Evolutionary conservation across 2,113 vertebrate species (phyloP).

Genomic region (Rutilus rutilus): DNA sequence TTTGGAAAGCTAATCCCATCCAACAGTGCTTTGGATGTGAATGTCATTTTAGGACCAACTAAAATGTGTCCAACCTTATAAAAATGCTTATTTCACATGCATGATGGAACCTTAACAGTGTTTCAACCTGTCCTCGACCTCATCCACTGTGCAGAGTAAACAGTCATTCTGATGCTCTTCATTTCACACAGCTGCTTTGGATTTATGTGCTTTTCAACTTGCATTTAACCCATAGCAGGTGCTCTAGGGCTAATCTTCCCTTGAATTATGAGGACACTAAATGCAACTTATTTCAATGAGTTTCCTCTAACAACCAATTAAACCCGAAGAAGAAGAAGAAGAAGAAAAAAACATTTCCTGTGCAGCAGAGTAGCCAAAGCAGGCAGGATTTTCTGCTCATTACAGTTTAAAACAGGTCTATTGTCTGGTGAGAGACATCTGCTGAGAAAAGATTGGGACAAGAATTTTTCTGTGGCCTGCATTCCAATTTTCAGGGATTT

Average conservation of each 20-base stretch:
- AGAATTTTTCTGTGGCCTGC: constrained; percentile 64
- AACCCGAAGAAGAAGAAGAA: constrained; percentile 37
- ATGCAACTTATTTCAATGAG: constrained; percentile 60
- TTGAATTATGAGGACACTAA: constrained; percentile 29
- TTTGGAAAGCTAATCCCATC: background rate
- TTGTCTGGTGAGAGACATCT: constrained; percentile 74
- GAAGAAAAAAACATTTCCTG: background rate
- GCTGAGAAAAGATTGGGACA: constrained; percentile 73
- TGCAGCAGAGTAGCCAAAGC: constrained; percentile 68
- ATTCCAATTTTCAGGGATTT: constrained; percentile 52
- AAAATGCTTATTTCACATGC: background rate
- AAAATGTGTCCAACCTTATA: background rate
- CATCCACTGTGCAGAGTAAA: background rate
- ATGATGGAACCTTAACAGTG: background rate
- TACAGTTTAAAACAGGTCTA: constrained; percentile 73
- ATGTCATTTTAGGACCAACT: background rate
- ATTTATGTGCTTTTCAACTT: constrained; percentile 43
- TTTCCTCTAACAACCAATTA: constrained; percentile 74
- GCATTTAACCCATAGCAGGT: constrained; percentile 37
- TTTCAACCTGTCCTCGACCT: background rate
- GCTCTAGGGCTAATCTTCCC: constrained; percentile 35
- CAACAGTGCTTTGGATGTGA: background rate
- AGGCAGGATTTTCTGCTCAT: constrained; percentile 71
- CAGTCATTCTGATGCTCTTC: background rate
- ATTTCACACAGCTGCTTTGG: constrained; percentile 11